Evolutionary conservation across 2,888 invertebrate species (phyloP).

Genomic region (Rhimphoctona megacephalus): DNA sequence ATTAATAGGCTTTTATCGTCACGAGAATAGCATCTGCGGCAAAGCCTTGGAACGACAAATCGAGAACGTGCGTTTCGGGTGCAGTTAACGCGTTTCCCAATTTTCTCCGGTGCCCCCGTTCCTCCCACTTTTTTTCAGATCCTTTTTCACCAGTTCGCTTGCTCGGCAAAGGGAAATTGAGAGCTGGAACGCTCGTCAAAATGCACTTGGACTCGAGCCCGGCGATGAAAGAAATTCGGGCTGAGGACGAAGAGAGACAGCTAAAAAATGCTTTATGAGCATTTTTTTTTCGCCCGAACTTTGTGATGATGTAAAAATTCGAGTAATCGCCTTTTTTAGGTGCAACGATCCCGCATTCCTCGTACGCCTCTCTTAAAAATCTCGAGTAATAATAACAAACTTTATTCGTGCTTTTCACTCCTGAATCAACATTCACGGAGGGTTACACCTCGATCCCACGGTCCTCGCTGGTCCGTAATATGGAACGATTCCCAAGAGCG

Average conservation of each 20-base stretch:
- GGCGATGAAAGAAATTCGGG: constrained; percentile 51
- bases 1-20: constrained; percentile 21
- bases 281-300: constrained; percentile 24
- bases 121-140: background rate
- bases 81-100: constrained; percentile 14
- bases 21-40: constrained; percentile 17
- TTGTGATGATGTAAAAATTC: background rate
- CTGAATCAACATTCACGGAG: constrained; percentile 3
- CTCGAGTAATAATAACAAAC: background rate
- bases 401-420: background rate
- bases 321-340: background rate
- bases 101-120: background rate
- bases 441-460: background rate
- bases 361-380: background rate
- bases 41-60: background rate
- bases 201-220: constrained; percentile 41
- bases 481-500: background rate
- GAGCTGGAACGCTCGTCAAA: constrained; percentile 48
- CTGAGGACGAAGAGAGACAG: background rate
- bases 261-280: constrained; percentile 10
- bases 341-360: background rate
- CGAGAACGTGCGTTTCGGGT: constrained; percentile 38
- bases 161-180: constrained; percentile 28
- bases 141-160: background rate
- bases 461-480: background rate